Percentiles rank a stretch among this genome's conserved stretches.
Conservation (phyloP, 1,140 invertebrate genomes). For the Nylanderia fulva region DNA sequence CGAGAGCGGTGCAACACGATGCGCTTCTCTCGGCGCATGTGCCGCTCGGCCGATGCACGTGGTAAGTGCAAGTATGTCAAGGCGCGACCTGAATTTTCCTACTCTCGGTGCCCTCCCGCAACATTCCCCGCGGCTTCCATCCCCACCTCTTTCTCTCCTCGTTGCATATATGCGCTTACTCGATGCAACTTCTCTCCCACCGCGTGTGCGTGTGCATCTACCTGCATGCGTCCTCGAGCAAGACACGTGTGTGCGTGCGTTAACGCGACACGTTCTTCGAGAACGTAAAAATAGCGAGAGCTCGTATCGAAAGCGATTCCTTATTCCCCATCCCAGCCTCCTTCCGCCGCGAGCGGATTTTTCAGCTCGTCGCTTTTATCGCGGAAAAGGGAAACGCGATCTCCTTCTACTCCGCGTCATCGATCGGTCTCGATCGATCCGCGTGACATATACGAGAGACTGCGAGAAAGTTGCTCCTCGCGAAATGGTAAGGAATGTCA, state of each 20-base stretch:
- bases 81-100: slow-evolving; percentile 87
- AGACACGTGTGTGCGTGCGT: background rate
- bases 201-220: slow-evolving; percentile 44
- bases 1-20: slow-evolving; percentile 64
- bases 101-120: slow-evolving; percentile 78
- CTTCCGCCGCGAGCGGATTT: slow-evolving; percentile 41
- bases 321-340: slow-evolving; percentile 38
- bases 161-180: slow-evolving; percentile 63
- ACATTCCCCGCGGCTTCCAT: background rate
- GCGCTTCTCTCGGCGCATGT: slow-evolving; percentile 78
- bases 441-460: background rate
- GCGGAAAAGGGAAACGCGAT: slow-evolving; percentile 46
- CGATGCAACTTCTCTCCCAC: slow-evolving; percentile 53
- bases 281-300: slow-evolving; percentile 77
- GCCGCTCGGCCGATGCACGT: slow-evolving; percentile 83
- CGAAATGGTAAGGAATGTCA: slow-evolving; percentile 32
- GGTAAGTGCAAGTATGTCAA: slow-evolving; percentile 86
- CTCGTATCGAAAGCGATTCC: slow-evolving; percentile 69
- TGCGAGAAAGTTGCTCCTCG: slow-evolving; percentile 24
- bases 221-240: slow-evolving; percentile 65
- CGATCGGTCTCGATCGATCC: slow-evolving; percentile 15
- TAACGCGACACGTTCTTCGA: slow-evolving; percentile 48
- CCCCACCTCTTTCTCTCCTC: background rate
- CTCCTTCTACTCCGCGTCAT: background rate
- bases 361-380: slow-evolving; percentile 33